A percentile compares a stretch with the other conserved stretches of the same genome.
Conservation (phyloP, 2,113 vertebrate genomes). For the Rostratula benghalensis region DNA sequence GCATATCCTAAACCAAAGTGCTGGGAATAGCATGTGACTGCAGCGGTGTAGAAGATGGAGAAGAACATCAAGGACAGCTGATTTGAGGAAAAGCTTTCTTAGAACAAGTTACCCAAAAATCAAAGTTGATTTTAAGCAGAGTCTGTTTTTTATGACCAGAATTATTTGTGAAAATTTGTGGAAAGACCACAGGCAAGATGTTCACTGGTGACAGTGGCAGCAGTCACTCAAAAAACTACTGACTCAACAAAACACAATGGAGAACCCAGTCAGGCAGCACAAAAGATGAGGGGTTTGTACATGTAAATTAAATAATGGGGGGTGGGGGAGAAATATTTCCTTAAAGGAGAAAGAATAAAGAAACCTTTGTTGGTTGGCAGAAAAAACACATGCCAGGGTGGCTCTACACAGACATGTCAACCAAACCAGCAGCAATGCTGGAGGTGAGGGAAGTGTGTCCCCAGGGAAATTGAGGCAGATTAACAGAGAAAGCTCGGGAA, state of each 20-base stretch:
- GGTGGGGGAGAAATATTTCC: neutral
- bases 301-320: neutral
- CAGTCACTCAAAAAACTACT: neutral
- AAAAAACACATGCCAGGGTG: neutral
- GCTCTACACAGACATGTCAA: neutral
- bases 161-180: neutral
- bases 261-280: neutral
- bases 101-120: neutral
- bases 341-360: neutral
- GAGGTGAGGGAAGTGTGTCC: neutral
- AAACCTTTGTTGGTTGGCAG: neutral
- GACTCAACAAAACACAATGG: neutral
- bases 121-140: neutral
- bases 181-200: neutral
- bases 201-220: neutral
- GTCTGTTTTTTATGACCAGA: neutral
- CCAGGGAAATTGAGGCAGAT: neutral
- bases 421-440: neutral
- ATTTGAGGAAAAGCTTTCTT: neutral
- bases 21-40: neutral
- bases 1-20: neutral
- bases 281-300: neutral
- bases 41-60: neutral
- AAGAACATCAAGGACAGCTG: neutral
- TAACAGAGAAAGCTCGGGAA: neutral